Base-by-base conservation (phyloP, 2,113 vertebrate species). In the Xenopus laevis region DNA sequence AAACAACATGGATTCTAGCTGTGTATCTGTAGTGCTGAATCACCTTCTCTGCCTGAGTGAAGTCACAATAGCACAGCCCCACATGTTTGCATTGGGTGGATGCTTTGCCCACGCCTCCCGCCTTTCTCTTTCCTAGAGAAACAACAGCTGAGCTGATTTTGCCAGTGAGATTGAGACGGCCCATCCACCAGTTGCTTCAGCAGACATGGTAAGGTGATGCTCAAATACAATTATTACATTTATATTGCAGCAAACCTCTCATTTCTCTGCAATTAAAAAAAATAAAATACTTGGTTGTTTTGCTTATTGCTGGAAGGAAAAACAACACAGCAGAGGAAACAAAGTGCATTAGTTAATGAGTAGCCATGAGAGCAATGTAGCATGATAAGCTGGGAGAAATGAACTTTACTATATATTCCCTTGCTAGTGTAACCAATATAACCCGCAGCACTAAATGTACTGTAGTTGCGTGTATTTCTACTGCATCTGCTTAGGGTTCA, bases 311-410 rank as follows among this genome's bases (percentile, higher is more conserved):
- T 47, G 47, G 11, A 50, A 50, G 11, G 12, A 50, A 16, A 50
- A 50, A 50, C 47, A 50, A 50, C 33, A 50, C 12, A 50, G 47
- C 47, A 50, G 15, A 7, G 1, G 46, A 76, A 57, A 40, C 65
- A 76, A 68, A 76, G 73, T 63, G 27, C 73, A 63, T 68, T 55
- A 63, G 73, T 76, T 68, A 76, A 76, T 76, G 45, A 76, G 18
- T 68, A 68, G 65, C 73, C 13, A 30, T 10, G 65, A n/a, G n/a
- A 62, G 45, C 23, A 18, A 2, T 69, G 57, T 18, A 55, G 58
- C 47, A 52, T 33, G 55, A 74, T 76, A 76, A 76, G 58, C 13
- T 11, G n/a, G 18, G 46, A 13, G 3, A 68, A 46, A 65, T 30
- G 40, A 59, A 74, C 63, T 47, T 74, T 45, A 9, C 53, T 44